These are phyloP conservation scores for Sarcoramphus papa DNA, from an alignment of 2,797 vertebrate species.

Conservation along the genomic window DNA sequence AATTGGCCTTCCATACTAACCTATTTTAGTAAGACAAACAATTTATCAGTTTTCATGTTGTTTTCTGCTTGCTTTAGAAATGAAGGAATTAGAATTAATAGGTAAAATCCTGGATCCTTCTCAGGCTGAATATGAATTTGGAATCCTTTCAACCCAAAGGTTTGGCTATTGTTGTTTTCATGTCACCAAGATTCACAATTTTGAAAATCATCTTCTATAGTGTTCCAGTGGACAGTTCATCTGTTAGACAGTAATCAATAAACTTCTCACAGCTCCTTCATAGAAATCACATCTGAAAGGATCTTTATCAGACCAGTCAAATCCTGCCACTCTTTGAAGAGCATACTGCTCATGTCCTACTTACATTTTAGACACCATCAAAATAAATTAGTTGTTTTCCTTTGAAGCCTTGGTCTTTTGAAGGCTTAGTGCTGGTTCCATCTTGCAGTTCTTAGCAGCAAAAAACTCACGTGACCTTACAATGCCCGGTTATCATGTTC, in stretches of 20 bases:
- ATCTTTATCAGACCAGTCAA: neutral
- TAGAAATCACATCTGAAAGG: neutral
- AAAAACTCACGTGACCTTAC: neutral
- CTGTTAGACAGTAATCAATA: neutral
- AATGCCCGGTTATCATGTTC: neutral
- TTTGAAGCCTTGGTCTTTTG: constrained; percentile 23
- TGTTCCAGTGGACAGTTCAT: neutral
- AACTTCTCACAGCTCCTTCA: neutral
- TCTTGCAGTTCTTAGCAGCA: neutral
- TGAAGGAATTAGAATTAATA: neutral
- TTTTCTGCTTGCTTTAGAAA: neutral
- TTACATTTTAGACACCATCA: neutral
- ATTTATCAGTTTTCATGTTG: neutral
- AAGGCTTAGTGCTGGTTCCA: neutral
- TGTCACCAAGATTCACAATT: neutral
- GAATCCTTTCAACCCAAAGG: neutral
- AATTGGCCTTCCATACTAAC: neutral
- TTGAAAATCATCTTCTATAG: neutral
- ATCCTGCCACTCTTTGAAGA: constrained; percentile 9
- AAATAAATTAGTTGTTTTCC: constrained; percentile 15
- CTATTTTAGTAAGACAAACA: neutral
- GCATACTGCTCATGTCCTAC: neutral
- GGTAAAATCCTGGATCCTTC: neutral
- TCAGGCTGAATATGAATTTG: neutral
- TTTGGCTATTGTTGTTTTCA: neutral